Evolutionary conservation across 2,797 vertebrate species (phyloP).

Genomic region (Manis crassicaudata): DNA sequence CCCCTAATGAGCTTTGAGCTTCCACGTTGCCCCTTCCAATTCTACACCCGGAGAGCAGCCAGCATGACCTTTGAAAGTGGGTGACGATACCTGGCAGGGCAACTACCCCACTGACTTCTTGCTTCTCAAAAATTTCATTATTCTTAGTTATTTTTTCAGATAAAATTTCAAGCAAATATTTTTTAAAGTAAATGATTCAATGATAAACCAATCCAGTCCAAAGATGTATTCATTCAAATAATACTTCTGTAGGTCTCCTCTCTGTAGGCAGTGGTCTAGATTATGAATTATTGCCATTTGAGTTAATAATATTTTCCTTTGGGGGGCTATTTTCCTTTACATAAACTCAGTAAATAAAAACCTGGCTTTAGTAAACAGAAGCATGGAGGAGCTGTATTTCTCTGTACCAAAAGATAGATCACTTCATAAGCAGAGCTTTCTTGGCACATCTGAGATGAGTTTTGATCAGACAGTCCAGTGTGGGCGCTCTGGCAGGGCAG

Average conservation of each 20-base stretch:
- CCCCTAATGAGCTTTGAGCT: neutral
- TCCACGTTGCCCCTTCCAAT: neutral
- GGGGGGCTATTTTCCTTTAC: neutral
- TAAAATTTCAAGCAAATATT: neutral
- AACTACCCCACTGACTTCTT: neutral
- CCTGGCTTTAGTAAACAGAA: neutral
- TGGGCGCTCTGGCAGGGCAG: neutral
- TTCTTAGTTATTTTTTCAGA: neutral
- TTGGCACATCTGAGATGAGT: accelerated
- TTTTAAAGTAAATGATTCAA: neutral
- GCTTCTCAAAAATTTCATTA: neutral
- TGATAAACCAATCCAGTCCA: neutral
- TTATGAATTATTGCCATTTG: neutral
- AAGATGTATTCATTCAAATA: neutral
- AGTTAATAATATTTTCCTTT: neutral
- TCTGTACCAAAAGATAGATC: neutral
- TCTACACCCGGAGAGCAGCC: neutral
- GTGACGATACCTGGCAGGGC: neutral
- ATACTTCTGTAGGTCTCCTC: neutral
- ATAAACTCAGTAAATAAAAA: neutral
- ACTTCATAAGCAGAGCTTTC: accelerated
- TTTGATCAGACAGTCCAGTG: too few relatives aligned
- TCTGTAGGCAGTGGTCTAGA: neutral
- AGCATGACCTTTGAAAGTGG: neutral
- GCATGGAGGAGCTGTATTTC: accelerated